A percentile compares a stretch with the other conserved stretches of the same genome.
These are phyloP conservation scores for Drosophila mercatorum DNA, from an alignment of 2,888 invertebrate species.

Conservation along the genomic window DNA sequence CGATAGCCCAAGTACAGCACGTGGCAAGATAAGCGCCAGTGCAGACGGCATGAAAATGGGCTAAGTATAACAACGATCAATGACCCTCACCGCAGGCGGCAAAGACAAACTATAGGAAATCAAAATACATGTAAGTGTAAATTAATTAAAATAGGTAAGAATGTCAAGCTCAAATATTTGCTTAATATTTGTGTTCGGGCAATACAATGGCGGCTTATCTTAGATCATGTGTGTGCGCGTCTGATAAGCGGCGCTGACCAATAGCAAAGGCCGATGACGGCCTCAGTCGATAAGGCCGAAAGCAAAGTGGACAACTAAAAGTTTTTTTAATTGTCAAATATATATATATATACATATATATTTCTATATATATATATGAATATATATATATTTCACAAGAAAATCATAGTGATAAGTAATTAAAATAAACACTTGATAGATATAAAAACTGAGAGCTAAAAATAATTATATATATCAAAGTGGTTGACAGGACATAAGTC, in stretches of 20 bases:
- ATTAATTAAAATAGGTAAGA: background rate
- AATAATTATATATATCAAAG: constrained; percentile 15
- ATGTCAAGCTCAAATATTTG: constrained; percentile 15
- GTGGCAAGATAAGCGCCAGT: constrained; percentile 20
- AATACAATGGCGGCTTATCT: constrained; percentile 11
- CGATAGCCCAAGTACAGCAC: constrained; percentile 6
- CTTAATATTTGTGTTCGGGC: constrained; percentile 3
- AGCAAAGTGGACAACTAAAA: constrained; percentile 16
- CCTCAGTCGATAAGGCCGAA: constrained; percentile 10
- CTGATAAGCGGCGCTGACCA: constrained; percentile 28
- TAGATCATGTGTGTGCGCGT: background rate
- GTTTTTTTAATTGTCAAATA: constrained; percentile 4
- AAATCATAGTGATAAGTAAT: constrained; percentile 8
- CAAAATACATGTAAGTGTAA: background rate
- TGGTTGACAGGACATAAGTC: background rate
- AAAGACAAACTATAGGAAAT: background rate
- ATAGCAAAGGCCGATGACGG: constrained; percentile 23
- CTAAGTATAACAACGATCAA: too few relatives aligned
- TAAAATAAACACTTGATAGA: constrained; percentile 15
- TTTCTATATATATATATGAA: background rate
- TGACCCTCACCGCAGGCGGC: background rate
- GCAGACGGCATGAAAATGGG: constrained; percentile 2
- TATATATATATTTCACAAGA: constrained; percentile 14
- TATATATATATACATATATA: too few relatives aligned
- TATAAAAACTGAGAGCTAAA: constrained; percentile 1